phyloP scores from a whole-genome alignment of 2,113 vertebrate genomes.

The Solea solea region DNA sequence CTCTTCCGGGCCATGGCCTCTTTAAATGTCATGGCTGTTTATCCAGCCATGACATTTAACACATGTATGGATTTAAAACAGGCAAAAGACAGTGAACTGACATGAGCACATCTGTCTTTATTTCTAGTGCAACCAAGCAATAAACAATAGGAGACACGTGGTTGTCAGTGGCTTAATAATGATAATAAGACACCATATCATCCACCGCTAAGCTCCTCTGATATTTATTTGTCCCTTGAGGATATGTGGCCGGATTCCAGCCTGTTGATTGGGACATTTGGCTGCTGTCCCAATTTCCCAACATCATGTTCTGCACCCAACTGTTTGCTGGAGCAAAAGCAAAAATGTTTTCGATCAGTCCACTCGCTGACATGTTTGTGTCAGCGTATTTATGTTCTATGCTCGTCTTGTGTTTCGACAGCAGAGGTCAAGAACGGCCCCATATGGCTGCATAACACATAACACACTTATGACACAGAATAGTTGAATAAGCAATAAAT shows the following conservation, averaged over 20 bases:
- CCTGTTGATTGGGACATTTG: slow-evolving; percentile 56
- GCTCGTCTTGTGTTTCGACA: slow-evolving; percentile 14
- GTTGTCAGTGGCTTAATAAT: slow-evolving; percentile 20
- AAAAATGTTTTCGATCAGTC: slow-evolving; percentile 41
- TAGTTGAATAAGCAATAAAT: too few species aligned
- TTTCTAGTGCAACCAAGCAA: too few species aligned
- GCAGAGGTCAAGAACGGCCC: slow-evolving; percentile 8
- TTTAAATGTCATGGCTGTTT: too few species aligned
- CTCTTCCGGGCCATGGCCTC: too few species aligned
- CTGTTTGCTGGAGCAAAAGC: slow-evolving; percentile 17
- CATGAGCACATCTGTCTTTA: too few species aligned
- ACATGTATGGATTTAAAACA: too few species aligned
- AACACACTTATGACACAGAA: slow-evolving; percentile 15
- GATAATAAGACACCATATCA: slow-evolving; percentile 4
- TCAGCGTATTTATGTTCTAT: slow-evolving; percentile 55
- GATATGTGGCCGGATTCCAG: slow-evolving; percentile 52
- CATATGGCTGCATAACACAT: slow-evolving; percentile 28
- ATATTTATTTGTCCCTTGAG: slow-evolving; percentile 54
- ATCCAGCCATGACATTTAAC: too few species aligned
- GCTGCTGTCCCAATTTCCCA: slow-evolving; percentile 46
- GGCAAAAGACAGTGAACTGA: too few species aligned
- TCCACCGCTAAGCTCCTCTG: slow-evolving; percentile 17
- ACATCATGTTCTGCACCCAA: slow-evolving; percentile 17
- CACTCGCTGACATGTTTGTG: slow-evolving; percentile 23
- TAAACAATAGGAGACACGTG: background rate